phyloP scores from a whole-genome alignment of 2,888 invertebrate species.

The Hylaea fasciaria region DNA sequence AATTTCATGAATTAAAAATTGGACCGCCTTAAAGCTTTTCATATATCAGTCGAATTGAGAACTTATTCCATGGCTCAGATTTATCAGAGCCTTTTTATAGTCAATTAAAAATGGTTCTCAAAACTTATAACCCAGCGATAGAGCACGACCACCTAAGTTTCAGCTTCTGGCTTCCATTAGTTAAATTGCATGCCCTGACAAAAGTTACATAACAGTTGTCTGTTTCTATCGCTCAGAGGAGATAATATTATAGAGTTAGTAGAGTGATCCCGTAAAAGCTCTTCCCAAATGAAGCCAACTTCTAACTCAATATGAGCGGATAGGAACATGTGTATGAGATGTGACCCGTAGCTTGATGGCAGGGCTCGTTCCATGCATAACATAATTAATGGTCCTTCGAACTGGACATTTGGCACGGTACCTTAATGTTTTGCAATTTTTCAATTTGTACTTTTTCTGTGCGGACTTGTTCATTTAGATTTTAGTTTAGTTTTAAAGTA shows the following conservation, averaged over 20 bases:
- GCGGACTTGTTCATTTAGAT: too few species aligned
- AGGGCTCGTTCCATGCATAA: conserved; percentile 36
- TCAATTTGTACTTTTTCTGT: too few species aligned
- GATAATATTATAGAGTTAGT: background rate
- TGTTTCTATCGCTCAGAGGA: background rate
- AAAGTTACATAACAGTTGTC: background rate
- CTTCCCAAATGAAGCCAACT: conserved; percentile 37
- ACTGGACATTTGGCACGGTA: conserved; percentile 29
- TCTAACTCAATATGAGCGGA: conserved; percentile 27
- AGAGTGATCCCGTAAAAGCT: conserved; percentile 21
- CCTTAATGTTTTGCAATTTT: too few species aligned
- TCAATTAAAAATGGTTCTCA: background rate
- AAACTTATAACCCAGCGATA: background rate
- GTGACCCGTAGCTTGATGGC: background rate
- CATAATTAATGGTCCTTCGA: conserved; percentile 41
- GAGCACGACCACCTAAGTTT: background rate
- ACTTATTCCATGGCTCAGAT: too few species aligned
- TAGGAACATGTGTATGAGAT: conserved; percentile 42
- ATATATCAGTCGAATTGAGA: too few species aligned
- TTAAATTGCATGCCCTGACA: background rate
- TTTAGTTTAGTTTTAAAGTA: too few species aligned
- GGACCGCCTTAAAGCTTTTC: too few species aligned
- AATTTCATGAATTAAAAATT: too few species aligned
- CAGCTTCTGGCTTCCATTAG: background rate
- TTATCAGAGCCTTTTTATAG: too few species aligned